phyloP scores from a whole-genome alignment of 2,113 vertebrate genomes.

The Menidia beryllina region DNA sequence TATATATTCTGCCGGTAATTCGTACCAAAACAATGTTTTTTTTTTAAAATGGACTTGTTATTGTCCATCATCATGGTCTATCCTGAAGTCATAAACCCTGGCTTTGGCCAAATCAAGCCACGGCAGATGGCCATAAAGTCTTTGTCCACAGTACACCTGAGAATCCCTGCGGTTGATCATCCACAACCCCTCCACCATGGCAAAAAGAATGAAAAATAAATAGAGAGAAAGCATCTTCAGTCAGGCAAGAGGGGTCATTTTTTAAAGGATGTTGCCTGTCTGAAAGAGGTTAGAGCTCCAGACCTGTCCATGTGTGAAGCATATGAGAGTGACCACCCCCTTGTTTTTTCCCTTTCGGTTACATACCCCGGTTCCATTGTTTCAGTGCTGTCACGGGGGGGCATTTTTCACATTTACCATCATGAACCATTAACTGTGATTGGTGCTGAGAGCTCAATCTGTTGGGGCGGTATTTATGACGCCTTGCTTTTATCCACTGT shows the following conservation, averaged over 20 bases:
- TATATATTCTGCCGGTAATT: too few relatives aligned
- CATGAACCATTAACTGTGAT: constrained; percentile 18
- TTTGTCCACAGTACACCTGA: constrained; percentile 60
- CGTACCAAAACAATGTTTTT: too few relatives aligned
- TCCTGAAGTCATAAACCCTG: constrained; percentile 37
- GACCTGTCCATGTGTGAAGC: constrained; percentile 46
- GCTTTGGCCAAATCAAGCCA: constrained; percentile 54
- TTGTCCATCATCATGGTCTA: constrained; percentile 15
- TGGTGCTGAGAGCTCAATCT: constrained; percentile 33
- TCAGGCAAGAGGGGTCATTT: constrained; percentile 41
- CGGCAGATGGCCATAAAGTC: constrained; percentile 52
- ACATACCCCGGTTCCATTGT: constrained; percentile 14
- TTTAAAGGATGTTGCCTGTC: constrained; percentile 1
- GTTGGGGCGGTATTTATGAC: constrained; percentile 47
- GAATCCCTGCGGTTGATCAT: constrained; percentile 49
- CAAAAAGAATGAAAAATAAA: constrained; percentile 46
- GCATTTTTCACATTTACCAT: constrained; percentile 3
- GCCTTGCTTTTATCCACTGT: constrained; percentile 38
- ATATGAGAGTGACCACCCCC: constrained; percentile 2
- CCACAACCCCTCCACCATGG: constrained; percentile 23
- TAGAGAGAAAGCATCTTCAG: constrained; percentile 34
- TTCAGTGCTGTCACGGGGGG: constrained; percentile 5
- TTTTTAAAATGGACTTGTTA: not conserved
- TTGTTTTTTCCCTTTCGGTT: not conserved
- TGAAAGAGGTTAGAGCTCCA: constrained; percentile 23